phyloP scores from a whole-genome alignment of 2,888 invertebrate genomes.

The Chrysolina americana region DNA sequence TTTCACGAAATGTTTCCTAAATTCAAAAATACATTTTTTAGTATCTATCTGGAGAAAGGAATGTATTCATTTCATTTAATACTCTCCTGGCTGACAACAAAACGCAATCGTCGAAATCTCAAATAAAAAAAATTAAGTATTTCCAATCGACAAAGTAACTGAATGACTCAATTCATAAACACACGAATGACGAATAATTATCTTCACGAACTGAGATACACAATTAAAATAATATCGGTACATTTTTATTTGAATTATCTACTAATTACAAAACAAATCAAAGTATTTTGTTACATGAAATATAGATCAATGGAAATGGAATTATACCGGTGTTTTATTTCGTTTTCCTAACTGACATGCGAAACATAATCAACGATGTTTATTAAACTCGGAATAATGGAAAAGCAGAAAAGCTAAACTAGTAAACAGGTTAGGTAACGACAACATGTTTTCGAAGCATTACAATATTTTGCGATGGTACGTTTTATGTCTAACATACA shows the following conservation, averaged over 20 bases:
- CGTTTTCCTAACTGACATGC: background rate
- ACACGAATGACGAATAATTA: no score
- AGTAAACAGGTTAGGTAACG: conserved; percentile 1
- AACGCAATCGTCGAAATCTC: no score
- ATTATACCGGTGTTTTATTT: background rate
- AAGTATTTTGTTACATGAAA: background rate
- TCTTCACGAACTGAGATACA: no score
- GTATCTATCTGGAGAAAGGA: no score
- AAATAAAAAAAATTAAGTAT: no score
- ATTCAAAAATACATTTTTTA: no score
- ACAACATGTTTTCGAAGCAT: background rate
- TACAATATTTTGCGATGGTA: background rate
- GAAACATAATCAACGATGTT: conserved; percentile 1
- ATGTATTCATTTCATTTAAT: no score
- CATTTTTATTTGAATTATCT: background rate
- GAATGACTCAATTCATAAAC: no score
- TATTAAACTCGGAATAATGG: conserved; percentile 6
- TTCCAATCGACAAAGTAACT: no score
- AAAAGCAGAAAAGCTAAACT: background rate
- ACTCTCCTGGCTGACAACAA: no score
- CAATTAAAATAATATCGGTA: no score
- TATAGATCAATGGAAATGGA: background rate
- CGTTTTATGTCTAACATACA: background rate
- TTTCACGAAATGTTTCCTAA: no score
- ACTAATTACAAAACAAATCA: background rate